Evolutionary conservation across 2,888 invertebrate genomes (phyloP), one percentile per base, ranked within the genome.

Genomic region (Blastobasis adustella): DNA sequence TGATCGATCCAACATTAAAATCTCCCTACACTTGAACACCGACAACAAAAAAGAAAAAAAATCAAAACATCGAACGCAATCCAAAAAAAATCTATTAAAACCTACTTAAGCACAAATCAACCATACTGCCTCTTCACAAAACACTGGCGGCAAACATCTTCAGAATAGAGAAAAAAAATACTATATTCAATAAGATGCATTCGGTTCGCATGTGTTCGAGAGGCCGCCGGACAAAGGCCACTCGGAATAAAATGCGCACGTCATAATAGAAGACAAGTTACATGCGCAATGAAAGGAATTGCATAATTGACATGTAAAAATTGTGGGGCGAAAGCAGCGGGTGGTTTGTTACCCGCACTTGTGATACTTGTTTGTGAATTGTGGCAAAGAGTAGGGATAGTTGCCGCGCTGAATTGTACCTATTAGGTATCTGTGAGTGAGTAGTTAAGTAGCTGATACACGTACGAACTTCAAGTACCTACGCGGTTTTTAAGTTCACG

Each of bases 201-300:
- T 76, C 63, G 54, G n/a, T 61, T 67, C 77, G 67, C 87, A 88
- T 87, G 87, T 87, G 87, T 82, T 83, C 76, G 67, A 88, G 87
- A 66, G 69, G 69, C 65, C 67, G 71, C 59, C 59, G 23, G 23
- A 23, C 23, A 23, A 23, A 23, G 23, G 23, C 23, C 23, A 23
- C 23, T 23, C 23, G 23, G 23, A 23, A 23, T 23, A 64, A 61
- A 72, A 63, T 71, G 74, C 77, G 74, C 72, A 73, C 81, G 77
- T 79, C 80, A 79, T 78, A 79, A 75, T 79, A 76, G 66, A 65
- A 65, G 70, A 75, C 71, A 61, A 52, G 57, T 61, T 65, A 67
- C 45, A 10, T 40, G 45, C 10, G 45, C 65, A 67, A 59, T 69
- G 73, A 67, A 65, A 66, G 62, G 66, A 67, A 67, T 70, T 73